phyloP scores from a whole-genome alignment of 2,797 vertebrate genomes.

The Salmo trutta region DNA sequence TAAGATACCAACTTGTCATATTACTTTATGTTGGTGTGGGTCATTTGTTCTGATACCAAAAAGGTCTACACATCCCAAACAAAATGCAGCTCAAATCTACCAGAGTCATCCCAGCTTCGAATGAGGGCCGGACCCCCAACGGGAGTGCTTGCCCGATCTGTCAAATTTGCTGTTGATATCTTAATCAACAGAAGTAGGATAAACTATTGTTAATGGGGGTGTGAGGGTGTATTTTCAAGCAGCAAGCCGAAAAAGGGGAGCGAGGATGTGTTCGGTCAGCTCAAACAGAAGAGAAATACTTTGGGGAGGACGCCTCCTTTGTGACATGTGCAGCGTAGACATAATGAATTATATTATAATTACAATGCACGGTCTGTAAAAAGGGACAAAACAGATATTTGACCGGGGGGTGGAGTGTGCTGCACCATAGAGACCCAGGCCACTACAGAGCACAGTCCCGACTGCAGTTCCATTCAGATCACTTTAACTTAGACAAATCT shows the following conservation, averaged over 20 bases:
- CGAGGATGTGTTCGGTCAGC: constrained; percentile 81
- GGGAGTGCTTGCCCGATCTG: constrained; percentile 63
- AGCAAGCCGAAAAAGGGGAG: constrained; percentile 69
- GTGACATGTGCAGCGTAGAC: constrained; percentile 78
- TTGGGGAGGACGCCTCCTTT: constrained; percentile 78
- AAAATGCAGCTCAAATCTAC: constrained; percentile 18
- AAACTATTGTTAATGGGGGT: constrained; percentile 75
- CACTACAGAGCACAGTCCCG: constrained; percentile 65
- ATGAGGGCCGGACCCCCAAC: constrained; percentile 28
- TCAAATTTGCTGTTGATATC: constrained; percentile 80
- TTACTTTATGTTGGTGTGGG: constrained; percentile 16
- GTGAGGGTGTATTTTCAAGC: constrained; percentile 74
- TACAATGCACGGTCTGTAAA: constrained; percentile 83
- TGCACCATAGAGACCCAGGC: constrained; percentile 72
- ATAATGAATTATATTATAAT: constrained; percentile 90
- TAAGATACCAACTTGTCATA: constrained; percentile 20
- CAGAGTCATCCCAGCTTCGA: constrained; percentile 33
- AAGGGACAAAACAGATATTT: constrained; percentile 84
- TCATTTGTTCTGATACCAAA: constrained; percentile 16
- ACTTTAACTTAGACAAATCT: constrained; percentile 77
- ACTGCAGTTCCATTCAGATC: constrained; percentile 76
- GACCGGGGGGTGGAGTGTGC: constrained; percentile 79
- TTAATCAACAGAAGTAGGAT: constrained; percentile 78
- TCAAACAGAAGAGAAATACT: constrained; percentile 77
- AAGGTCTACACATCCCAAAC: constrained; percentile 20